Evolutionary conservation across 2,113 vertebrate genomes (phyloP), one percentile per base, ranked within the genome.

Genomic region (Bungarus multicinctus): DNA sequence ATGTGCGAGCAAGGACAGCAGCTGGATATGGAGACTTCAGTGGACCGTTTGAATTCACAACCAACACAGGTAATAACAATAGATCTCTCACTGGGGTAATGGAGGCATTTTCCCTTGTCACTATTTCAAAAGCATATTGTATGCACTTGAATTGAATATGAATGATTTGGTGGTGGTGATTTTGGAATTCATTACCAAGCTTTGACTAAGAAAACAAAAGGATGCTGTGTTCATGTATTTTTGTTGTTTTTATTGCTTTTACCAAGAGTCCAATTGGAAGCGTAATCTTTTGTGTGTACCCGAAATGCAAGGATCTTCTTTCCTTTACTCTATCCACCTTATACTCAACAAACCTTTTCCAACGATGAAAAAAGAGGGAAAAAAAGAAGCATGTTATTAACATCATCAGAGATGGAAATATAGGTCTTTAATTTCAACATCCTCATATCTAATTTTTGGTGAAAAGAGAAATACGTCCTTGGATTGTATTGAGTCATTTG

Each of bases 1-100:
- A 99, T 0, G 99, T 99, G 92, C 97, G 99, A 2, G 99, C 99
- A 86, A 98, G 99, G 92, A 99, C 99, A 0, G 99, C 99, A 0
- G 99, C 99, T 0, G 99, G 99, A 11, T 99, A 99, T 0, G 99
- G 99, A 1, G 99, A 99, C 81, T 99, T 99, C 97, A 99, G 99
- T 1, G 98, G 98, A 5, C 99, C 99, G 0, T 98, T 99, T 87
- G 99, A 99, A 96, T 99, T 99, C 97, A 99, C 98, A 93, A 99
- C 99, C 11, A 99, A 99, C 97, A 99, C 99, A 89, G 99, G 99
- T 99, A 64, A 45, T 88, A 90, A 91, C 25, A 88, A 39, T 85
- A 0, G 5, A 45, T 39, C 47, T 47, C 0, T 39, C 3, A 69
- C 0, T 52, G 16, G 9, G 47, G 23, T 16, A 92, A 27, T 23